These are phyloP conservation scores for Musca domestica DNA, from an alignment of 1,140 invertebrate genomes.

Conservation along the genomic window DNA sequence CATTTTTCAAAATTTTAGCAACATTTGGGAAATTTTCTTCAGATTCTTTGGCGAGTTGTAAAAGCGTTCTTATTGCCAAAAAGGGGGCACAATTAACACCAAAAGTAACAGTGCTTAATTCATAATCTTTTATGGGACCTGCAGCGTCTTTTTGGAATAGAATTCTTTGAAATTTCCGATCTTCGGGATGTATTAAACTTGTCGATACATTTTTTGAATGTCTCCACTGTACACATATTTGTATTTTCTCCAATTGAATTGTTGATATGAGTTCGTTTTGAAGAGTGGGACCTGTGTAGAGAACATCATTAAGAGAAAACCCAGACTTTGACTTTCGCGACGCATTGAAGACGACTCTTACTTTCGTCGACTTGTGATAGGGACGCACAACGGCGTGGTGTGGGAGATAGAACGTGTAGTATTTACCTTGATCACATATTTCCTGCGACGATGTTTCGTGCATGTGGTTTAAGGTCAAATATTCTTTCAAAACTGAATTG, in stretches of 20 bases:
- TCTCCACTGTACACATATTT: constrained; percentile 6
- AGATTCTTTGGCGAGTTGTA: not conserved
- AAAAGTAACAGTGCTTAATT: constrained; percentile 12
- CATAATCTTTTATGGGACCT: not conserved
- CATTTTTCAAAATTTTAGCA: no score
- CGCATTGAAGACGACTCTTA: no score
- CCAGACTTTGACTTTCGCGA: not conserved
- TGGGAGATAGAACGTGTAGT: constrained; percentile 27
- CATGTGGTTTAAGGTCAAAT: constrained; percentile 41
- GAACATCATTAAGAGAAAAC: constrained; percentile 1
- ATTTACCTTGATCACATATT: not conserved
- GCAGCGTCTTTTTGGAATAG: not conserved
- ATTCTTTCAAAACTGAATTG: constrained; percentile 39
- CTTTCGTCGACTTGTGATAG: constrained; percentile 26
- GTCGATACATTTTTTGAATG: constrained; percentile 11
- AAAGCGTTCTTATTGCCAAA: not conserved
- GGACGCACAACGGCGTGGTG: constrained; percentile 42
- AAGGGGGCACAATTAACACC: not conserved
- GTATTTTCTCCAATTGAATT: not conserved
- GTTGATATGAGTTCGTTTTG: not conserved
- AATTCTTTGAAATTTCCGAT: constrained; percentile 9
- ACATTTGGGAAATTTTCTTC: not conserved
- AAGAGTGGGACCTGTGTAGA: not conserved
- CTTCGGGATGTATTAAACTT: not conserved
- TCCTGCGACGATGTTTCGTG: constrained; percentile 21